A percentile compares a stretch with the other conserved stretches of the same genome.
phyloP scores from a whole-genome alignment of 1,140 invertebrate genomes.

The Trichoplusia ni region DNA sequence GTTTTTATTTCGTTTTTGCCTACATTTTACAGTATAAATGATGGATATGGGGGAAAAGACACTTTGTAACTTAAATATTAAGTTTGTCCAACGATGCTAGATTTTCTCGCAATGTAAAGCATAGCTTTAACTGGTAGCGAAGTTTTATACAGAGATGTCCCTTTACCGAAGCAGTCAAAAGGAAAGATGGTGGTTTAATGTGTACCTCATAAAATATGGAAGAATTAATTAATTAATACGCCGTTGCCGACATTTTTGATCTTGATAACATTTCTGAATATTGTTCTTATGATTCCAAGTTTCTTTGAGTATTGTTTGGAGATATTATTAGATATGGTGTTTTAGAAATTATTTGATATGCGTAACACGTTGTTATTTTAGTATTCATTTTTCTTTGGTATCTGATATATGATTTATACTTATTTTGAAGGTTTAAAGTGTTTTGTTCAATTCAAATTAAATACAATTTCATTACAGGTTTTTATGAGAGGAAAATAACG shows the following conservation, averaged over 20 bases:
- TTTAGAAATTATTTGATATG: not conserved
- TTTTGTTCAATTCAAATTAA: no score
- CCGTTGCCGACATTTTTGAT: constrained; percentile 23
- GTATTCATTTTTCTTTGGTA: no score
- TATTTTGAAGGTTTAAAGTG: no score
- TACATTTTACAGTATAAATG: no score
- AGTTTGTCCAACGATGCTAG: no score
- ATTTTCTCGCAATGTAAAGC: not conserved
- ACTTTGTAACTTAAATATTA: no score
- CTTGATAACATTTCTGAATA: constrained; percentile 17
- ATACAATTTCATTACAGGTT: no score
- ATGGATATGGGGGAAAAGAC: no score
- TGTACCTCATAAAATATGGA: constrained; percentile 39
- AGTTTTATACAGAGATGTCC: not conserved
- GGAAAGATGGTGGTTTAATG: constrained; percentile 30
- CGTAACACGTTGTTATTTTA: no score
- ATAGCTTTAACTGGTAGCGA: constrained; percentile 20
- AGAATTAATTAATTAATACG: constrained; percentile 42
- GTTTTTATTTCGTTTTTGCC: no score
- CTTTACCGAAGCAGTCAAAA: constrained; percentile 18
- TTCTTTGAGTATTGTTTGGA: not conserved
- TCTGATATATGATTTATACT: no score
- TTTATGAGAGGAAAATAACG: no score
- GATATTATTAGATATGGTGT: constrained; percentile 1
- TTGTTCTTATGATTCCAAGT: constrained; percentile 29